These are phyloP conservation scores for Romanogobio albipinnatus DNA, from an alignment of 2,113 vertebrate genomes.

Conservation along the genomic window DNA sequence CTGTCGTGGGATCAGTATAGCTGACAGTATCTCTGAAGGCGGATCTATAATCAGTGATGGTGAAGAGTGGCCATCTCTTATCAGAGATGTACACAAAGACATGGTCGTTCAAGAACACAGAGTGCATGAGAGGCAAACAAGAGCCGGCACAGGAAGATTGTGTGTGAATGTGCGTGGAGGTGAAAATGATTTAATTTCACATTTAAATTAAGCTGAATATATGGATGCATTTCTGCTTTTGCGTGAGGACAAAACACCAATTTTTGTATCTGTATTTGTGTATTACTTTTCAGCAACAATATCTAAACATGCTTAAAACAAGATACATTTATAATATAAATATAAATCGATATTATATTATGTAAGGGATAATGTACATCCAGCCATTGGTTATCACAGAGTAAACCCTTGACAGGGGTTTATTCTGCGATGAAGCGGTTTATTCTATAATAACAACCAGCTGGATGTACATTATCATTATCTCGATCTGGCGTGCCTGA, in stretches of 20 bases:
- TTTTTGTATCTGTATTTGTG: too few species aligned
- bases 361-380: too few species aligned
- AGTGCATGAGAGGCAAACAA: conserved; percentile 14
- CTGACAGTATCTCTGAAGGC: conserved; percentile 49
- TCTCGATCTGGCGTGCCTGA: too few species aligned
- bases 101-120: conserved; percentile 12
- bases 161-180: neutral
- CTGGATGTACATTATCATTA: too few species aligned
- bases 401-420: too few species aligned
- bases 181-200: neutral
- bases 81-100: conserved; percentile 51
- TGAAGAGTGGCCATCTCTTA: conserved; percentile 50
- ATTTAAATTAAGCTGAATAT: neutral
- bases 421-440: too few species aligned
- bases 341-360: too few species aligned
- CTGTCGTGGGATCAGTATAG: conserved; percentile 30
- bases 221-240: neutral
- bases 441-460: too few species aligned
- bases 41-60: conserved; percentile 51
- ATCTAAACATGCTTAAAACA: neutral
- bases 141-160: neutral
- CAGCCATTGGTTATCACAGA: too few species aligned
- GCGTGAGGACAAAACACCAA: neutral
- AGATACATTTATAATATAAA: neutral
- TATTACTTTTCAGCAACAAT: neutral